Conservation (phyloP, 2,113 vertebrate genomes). For the Phaetusa simplex region DNA sequence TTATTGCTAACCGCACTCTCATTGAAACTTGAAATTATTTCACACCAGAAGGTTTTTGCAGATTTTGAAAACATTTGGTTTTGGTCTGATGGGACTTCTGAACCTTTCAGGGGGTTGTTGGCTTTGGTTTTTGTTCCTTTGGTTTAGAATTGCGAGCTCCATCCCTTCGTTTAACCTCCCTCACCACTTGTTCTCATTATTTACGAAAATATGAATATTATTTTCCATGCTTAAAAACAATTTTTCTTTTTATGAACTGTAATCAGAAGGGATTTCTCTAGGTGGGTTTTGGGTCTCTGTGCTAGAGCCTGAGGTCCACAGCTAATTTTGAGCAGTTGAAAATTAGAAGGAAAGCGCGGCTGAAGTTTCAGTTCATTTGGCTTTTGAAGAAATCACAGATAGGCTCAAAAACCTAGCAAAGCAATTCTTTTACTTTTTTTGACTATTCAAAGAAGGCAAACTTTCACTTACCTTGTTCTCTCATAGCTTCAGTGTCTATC, state of each 20-base stretch:
- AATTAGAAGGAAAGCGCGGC: not conserved
- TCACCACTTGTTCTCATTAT: not conserved
- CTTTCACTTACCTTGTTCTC: not conserved
- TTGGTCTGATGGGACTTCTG: not conserved
- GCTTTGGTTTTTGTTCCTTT: not conserved
- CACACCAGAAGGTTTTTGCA: not conserved
- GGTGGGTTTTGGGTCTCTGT: not conserved
- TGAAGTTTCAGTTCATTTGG: not conserved
- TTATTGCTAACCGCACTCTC: not conserved
- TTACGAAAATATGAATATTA: not conserved
- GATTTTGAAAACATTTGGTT: conserved; percentile 39
- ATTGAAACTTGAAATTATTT: conserved; percentile 31
- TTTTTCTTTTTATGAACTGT: not conserved
- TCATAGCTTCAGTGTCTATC: not conserved
- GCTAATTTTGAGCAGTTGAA: not conserved
- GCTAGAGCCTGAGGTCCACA: not conserved
- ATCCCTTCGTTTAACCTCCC: not conserved
- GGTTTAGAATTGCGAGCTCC: not conserved
- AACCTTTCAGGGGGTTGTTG: not conserved
- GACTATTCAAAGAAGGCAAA: not conserved
- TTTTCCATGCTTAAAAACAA: not conserved
- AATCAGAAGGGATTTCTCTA: not conserved
- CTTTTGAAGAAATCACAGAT: not conserved
- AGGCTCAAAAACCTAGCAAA: not conserved
- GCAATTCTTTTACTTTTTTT: not conserved